phyloP scores from a whole-genome alignment of 2,888 invertebrate genomes.

The Cataglyphis altisquamis region DNA sequence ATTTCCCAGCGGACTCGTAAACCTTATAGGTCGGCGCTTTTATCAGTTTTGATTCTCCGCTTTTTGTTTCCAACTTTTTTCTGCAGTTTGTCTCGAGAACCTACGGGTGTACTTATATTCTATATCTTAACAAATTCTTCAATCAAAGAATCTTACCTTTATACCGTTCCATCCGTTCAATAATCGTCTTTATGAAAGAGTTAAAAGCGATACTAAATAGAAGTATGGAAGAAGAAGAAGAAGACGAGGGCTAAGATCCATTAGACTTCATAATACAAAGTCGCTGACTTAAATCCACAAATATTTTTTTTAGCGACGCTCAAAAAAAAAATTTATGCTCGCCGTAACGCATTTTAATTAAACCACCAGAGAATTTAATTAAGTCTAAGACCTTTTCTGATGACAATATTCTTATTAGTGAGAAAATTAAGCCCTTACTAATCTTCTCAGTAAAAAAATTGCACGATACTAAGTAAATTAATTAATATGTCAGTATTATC shows the following conservation, averaged over 20 bases:
- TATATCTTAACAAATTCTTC: conserved; percentile 28
- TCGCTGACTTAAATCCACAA: background rate
- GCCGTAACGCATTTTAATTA: conserved; percentile 16
- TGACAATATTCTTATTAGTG: background rate
- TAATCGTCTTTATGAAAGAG: conserved; percentile 25
- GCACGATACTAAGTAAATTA: background rate
- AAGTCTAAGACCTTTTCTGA: background rate
- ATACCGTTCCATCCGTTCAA: conserved; percentile 8
- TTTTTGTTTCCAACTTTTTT: background rate
- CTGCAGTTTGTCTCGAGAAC: background rate
- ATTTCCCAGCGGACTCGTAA: conserved; percentile 52
- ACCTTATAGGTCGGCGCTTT: conserved; percentile 17
- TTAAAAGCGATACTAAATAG: background rate
- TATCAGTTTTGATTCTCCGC: conserved; percentile 36
- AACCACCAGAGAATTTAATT: conserved; percentile 5
- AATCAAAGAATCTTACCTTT: conserved; percentile 27
- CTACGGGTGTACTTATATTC: background rate
- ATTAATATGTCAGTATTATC: background rate
- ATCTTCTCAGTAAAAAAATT: background rate
- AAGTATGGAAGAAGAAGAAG: no score
- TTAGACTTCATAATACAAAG: background rate
- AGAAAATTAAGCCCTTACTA: background rate
- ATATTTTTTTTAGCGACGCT: background rate
- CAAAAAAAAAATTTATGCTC: background rate
- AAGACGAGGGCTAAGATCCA: background rate